A percentile compares a stretch with the other conserved stretches of the same genome.
Evolutionary conservation across 2,888 invertebrate species (phyloP).

Genomic region (Microplitis deprimator): DNA sequence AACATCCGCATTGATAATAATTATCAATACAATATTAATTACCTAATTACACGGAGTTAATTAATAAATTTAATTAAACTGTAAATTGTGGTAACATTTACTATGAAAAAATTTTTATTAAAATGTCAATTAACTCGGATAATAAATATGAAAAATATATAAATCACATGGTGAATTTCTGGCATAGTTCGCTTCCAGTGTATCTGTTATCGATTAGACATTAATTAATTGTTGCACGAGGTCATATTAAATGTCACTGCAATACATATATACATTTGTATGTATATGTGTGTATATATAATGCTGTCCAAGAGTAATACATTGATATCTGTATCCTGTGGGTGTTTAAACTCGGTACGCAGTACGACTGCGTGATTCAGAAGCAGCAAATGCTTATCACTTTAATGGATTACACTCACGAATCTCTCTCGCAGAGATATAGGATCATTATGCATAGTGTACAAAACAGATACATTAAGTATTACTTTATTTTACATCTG

Average conservation of each 20-base stretch:
- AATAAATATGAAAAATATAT: background rate
- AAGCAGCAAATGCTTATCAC: conserved; percentile 4
- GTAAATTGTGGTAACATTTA: background rate
- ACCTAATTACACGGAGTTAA: background rate
- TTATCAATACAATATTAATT: background rate
- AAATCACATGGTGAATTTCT: background rate
- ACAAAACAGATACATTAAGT: background rate
- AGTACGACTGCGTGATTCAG: conserved; percentile 1
- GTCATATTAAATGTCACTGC: background rate
- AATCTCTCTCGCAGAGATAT: conserved; percentile 4
- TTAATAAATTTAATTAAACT: background rate
- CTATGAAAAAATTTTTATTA: background rate
- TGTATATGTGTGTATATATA: background rate
- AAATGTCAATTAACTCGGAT: background rate
- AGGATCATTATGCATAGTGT: conserved; percentile 12
- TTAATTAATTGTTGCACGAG: background rate
- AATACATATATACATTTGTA: background rate
- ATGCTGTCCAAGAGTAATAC: background rate
- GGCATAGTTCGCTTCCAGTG: background rate
- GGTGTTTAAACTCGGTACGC: background rate
- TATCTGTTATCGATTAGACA: background rate
- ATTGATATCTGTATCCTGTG: background rate
- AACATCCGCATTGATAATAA: background rate
- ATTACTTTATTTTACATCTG: background rate
- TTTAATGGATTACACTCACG: conserved; percentile 17